Evolutionary conservation across 2,888 invertebrate genomes (phyloP).

Genomic region (Leucozona laternaria): DNA sequence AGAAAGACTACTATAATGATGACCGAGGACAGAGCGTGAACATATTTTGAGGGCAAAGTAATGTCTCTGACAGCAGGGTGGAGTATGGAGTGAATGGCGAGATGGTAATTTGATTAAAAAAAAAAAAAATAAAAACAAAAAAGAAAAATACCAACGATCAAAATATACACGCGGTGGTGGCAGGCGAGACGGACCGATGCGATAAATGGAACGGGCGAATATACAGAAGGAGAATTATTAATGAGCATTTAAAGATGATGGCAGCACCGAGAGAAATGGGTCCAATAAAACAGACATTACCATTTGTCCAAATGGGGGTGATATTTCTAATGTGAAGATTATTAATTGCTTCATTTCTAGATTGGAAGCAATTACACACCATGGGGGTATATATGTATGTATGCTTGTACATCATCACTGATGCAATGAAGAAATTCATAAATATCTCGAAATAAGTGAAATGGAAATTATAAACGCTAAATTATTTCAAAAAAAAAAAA

Average conservation of each 20-base stretch:
- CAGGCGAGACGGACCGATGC: not conserved
- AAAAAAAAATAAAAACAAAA: not conserved
- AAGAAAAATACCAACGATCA: not conserved
- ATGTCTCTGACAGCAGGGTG: conserved; percentile 35
- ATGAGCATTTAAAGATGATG: conserved; percentile 70
- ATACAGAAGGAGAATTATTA: conserved; percentile 49
- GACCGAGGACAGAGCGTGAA: conserved; percentile 24
- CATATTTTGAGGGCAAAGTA: conserved; percentile 43
- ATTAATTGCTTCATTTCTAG: conserved; percentile 75
- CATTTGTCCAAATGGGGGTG: conserved; percentile 71
- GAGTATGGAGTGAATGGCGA: not conserved
- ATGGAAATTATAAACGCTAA: conserved; percentile 35
- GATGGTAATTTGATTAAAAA: conserved; percentile 55
- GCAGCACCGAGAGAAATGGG: conserved; percentile 63
- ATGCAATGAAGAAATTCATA: conserved; percentile 28
- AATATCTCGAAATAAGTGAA: conserved; percentile 23
- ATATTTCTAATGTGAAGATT: conserved; percentile 65
- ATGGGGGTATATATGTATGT: conserved; percentile 55
- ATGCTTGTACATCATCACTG: not conserved
- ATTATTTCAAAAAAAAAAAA: conserved; percentile 7
- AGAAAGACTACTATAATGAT: conserved; percentile 1
- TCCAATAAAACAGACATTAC: conserved; percentile 69
- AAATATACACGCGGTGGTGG: not conserved
- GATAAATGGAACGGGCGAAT: not conserved
- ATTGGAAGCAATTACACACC: conserved; percentile 66